Evolutionary conservation across 2,888 invertebrate species (phyloP).

Genomic region (Margaritifera margaritifera): DNA sequence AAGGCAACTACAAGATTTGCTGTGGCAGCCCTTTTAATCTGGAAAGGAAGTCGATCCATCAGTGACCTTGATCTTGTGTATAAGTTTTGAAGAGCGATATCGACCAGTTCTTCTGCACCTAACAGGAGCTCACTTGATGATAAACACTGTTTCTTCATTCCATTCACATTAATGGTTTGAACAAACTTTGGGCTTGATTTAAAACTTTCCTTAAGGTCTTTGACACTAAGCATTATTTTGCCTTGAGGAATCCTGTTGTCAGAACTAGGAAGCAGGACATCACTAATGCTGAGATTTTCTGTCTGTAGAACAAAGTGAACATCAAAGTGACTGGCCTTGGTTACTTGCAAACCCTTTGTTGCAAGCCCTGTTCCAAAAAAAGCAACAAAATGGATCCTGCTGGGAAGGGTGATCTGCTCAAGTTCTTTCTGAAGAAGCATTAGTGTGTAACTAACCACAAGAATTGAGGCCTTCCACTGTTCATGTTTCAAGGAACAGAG

Average conservation of each 20-base stretch:
- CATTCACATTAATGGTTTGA: conserved; percentile 5
- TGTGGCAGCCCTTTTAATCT: conserved; percentile 40
- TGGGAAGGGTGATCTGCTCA: conserved; percentile 14
- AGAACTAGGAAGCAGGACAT: conserved; percentile 29
- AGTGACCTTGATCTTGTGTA: conserved; percentile 42
- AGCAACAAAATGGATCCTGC: conserved; percentile 41
- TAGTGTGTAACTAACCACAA: conserved; percentile 51
- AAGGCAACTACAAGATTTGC: conserved; percentile 41
- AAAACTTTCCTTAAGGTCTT: conserved; percentile 8
- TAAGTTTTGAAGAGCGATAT: conserved; percentile 46
- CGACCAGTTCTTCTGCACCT: conserved; percentile 40
- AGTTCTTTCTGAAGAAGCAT: conserved; percentile 49
- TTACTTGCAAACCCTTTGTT: conserved; percentile 41
- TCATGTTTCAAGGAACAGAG: conserved; percentile 42
- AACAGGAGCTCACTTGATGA: conserved; percentile 38
- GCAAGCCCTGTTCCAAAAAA: conserved; percentile 53
- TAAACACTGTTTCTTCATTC: conserved; percentile 18
- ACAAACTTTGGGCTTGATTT: conserved; percentile 8
- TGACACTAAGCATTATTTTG: conserved; percentile 41
- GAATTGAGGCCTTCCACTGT: conserved; percentile 44
- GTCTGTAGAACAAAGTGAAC: conserved; percentile 48
- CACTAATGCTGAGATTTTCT: conserved; percentile 21
- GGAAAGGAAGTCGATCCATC: conserved; percentile 54
- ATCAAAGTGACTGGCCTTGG: conserved; percentile 51
- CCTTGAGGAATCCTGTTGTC: conserved; percentile 48